These are phyloP conservation scores for Eremophila alpestris DNA, from an alignment of 2,797 vertebrate genomes.

Conservation along the genomic window DNA sequence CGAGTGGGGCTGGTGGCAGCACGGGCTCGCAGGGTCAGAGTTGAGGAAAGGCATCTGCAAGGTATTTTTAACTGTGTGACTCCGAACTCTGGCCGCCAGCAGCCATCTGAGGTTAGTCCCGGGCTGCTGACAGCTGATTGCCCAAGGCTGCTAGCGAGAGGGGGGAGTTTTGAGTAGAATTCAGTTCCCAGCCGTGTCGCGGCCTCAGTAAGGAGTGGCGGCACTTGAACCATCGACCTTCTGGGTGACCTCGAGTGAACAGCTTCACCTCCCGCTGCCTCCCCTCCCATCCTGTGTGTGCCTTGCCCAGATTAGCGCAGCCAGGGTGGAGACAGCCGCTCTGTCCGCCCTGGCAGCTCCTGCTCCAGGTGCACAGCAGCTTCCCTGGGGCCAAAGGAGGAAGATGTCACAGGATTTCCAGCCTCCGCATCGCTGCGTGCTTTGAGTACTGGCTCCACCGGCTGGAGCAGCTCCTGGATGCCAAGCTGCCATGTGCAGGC, in stretches of 20 bases:
- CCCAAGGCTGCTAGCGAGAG: neutral
- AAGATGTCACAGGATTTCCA: conserved; percentile 31
- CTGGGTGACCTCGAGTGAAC: neutral
- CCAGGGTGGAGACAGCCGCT: conserved; percentile 2
- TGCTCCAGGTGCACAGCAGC: neutral
- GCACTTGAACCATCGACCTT: conserved; percentile 6
- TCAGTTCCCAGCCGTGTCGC: neutral
- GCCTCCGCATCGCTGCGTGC: neutral
- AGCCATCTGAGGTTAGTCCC: neutral
- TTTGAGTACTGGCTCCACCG: neutral
- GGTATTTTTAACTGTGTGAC: conserved; percentile 50
- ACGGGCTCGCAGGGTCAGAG: neutral
- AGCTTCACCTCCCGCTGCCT: neutral
- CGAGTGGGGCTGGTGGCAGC: neutral
- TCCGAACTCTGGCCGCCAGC: neutral
- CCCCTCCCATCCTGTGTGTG: conserved; percentile 57
- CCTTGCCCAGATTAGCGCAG: conserved; percentile 29
- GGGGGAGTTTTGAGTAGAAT: neutral
- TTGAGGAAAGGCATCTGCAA: conserved; percentile 33
- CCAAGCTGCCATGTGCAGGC: neutral
- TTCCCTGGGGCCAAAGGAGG: neutral
- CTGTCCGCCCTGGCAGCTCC: neutral
- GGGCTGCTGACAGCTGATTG: neutral
- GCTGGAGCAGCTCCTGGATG: neutral
- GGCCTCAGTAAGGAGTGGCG: neutral